phyloP scores from a whole-genome alignment of 2,888 invertebrate genomes.

The Creontiades dilutus region DNA sequence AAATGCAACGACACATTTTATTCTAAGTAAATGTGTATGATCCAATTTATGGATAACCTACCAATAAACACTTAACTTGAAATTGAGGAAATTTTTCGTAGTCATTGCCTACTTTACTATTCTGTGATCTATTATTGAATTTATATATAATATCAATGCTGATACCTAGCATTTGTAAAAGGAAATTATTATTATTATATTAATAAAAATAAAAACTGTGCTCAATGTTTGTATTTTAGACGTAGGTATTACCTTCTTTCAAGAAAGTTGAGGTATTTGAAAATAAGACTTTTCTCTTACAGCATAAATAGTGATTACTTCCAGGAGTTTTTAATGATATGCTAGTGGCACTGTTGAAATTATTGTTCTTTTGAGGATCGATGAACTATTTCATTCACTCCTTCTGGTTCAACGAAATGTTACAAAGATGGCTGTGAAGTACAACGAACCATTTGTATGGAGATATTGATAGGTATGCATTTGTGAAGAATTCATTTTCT shows the following conservation, averaged over 20 bases:
- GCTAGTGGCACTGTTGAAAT: background rate
- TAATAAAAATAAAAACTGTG: background rate
- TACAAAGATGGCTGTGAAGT: constrained; percentile 9
- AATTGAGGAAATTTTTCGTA: background rate
- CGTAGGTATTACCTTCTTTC: background rate
- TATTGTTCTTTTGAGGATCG: background rate
- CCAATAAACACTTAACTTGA: background rate
- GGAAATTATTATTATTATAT: too few relatives aligned
- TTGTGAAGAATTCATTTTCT: background rate
- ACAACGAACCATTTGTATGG: background rate
- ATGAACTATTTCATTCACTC: background rate
- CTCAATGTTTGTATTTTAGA: constrained; percentile 27
- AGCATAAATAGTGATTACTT: too few relatives aligned
- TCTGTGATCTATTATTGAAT: constrained; percentile 32
- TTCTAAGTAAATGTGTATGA: constrained; percentile 58
- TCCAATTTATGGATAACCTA: background rate
- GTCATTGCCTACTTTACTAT: constrained; percentile 33
- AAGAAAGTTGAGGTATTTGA: too few relatives aligned
- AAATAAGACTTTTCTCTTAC: too few relatives aligned
- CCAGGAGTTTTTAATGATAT: too few relatives aligned
- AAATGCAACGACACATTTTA: constrained; percentile 76
- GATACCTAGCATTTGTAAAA: background rate
- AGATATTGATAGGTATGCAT: background rate
- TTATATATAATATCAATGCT: background rate
- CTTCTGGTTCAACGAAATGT: background rate